Evolutionary conservation across 2,888 invertebrate species (phyloP).

Genomic region (Petrolisthes manimaculis): DNA sequence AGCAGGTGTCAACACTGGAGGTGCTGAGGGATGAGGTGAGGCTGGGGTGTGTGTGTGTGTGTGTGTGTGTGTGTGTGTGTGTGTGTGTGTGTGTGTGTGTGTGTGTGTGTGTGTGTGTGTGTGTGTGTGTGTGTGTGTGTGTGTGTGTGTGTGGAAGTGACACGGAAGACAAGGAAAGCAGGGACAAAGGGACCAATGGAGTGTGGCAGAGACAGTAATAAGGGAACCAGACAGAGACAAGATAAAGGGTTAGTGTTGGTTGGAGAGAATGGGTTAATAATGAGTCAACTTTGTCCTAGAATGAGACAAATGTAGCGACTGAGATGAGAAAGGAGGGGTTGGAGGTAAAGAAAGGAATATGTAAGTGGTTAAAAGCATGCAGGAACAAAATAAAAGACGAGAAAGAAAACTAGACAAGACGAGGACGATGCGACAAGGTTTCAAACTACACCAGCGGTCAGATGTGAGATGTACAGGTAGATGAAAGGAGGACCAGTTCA

Average conservation of each 20-base stretch:
- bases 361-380: neutral
- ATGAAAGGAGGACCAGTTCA: no score
- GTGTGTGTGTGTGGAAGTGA: neutral
- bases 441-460: no score
- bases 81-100: neutral
- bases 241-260: neutral
- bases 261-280: neutral
- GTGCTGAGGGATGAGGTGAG: constrained; percentile 85
- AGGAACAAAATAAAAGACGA: neutral
- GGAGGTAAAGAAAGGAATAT: neutral
- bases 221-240: neutral
- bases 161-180: neutral
- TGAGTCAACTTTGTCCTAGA: neutral
- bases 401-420: neutral
- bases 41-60: neutral
- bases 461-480: no score
- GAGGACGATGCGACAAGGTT: neutral
- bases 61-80: neutral
- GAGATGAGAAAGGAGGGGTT: neutral
- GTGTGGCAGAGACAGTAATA: neutral
- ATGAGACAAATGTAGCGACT: neutral
- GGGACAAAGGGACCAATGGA: neutral
- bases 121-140: neutral
- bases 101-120: neutral
- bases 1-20: constrained; percentile 90